phyloP scores from a whole-genome alignment of 2,888 invertebrate genomes.

The Sabatieria punctata region DNA sequence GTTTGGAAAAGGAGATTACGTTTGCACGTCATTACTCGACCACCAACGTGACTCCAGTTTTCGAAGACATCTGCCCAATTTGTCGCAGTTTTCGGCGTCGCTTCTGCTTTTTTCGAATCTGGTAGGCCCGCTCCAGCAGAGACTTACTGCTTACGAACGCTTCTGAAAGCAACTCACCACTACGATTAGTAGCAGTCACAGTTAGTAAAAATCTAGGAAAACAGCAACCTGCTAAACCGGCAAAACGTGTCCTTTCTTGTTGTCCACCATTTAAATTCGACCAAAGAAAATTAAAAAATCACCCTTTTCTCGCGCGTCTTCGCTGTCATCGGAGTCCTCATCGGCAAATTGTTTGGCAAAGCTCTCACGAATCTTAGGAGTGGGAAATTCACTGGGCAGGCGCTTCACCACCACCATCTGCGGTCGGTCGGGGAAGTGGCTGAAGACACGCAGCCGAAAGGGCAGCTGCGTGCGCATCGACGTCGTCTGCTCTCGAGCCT shows the following conservation, averaged over 20 bases:
- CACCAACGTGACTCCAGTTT: slow-evolving; percentile 19
- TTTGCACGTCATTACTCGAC: too few relatives aligned
- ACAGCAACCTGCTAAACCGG: neutral
- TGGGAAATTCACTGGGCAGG: slow-evolving; percentile 55
- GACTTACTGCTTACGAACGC: neutral
- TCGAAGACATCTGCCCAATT: slow-evolving; percentile 22
- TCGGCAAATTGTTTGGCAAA: slow-evolving; percentile 96
- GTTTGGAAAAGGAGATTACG: too few relatives aligned
- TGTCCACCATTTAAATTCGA: neutral
- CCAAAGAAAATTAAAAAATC: slow-evolving; percentile 43
- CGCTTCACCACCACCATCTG: slow-evolving; percentile 81
- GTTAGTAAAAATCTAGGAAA: neutral
- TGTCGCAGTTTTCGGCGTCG: slow-evolving; percentile 18
- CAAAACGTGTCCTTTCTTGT: neutral
- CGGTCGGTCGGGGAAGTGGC: slow-evolving; percentile 84
- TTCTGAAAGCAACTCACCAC: neutral
- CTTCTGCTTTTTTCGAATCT: slow-evolving; percentile 3
- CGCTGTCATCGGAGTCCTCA: slow-evolving; percentile 46
- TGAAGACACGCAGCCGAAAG: slow-evolving; percentile 81
- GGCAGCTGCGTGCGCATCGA: slow-evolving; percentile 91
- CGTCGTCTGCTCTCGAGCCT: slow-evolving; percentile 85
- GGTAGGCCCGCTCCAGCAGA: slow-evolving; percentile 2
- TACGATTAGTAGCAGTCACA: too few relatives aligned
- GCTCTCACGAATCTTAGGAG: slow-evolving; percentile 68
- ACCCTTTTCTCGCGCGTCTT: slow-evolving; percentile 54